phyloP scores from a whole-genome alignment of 1,140 invertebrate genomes.

The Apis laboriosa region DNA sequence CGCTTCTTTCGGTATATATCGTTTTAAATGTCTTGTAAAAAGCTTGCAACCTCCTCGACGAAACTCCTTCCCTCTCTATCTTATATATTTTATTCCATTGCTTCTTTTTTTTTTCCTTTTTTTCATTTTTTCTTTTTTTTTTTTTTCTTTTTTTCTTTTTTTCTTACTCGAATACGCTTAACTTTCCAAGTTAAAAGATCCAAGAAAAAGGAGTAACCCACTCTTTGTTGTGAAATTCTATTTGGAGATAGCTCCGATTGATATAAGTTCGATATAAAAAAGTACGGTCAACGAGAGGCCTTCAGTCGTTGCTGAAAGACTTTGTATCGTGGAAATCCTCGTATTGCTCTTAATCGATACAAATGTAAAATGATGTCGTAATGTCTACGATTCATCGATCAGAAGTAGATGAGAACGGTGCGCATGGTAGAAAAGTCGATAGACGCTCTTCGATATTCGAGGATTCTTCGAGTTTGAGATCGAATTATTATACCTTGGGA shows the following conservation, averaged over 20 bases:
- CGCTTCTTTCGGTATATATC: background rate
- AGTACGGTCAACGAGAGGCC: slow-evolving; percentile 12
- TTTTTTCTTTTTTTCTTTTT: background rate
- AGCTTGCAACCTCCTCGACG: background rate
- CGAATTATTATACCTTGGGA: background rate
- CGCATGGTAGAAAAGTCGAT: background rate
- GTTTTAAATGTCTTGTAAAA: slow-evolving; percentile 3
- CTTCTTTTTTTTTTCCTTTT: background rate
- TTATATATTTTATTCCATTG: too few relatives aligned
- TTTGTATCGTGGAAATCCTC: slow-evolving; percentile 39
- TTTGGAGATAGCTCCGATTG: background rate
- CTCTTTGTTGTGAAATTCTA: slow-evolving; percentile 19
- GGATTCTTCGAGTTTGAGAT: too few relatives aligned
- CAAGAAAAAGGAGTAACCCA: slow-evolving; percentile 3
- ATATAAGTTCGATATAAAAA: slow-evolving; percentile 52
- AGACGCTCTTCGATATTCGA: background rate
- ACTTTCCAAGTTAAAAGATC: background rate
- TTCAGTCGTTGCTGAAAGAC: slow-evolving; percentile 41
- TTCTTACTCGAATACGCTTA: too few relatives aligned
- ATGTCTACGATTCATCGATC: background rate
- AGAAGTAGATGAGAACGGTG: background rate
- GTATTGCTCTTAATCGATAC: slow-evolving; percentile 19
- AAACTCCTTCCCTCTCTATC: background rate
- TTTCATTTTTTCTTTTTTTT: background rate
- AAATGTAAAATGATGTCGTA: slow-evolving; percentile 18